Conservation (phyloP, 92 coral and sea anemone species). For the Paramuricea clavata region DNA sequence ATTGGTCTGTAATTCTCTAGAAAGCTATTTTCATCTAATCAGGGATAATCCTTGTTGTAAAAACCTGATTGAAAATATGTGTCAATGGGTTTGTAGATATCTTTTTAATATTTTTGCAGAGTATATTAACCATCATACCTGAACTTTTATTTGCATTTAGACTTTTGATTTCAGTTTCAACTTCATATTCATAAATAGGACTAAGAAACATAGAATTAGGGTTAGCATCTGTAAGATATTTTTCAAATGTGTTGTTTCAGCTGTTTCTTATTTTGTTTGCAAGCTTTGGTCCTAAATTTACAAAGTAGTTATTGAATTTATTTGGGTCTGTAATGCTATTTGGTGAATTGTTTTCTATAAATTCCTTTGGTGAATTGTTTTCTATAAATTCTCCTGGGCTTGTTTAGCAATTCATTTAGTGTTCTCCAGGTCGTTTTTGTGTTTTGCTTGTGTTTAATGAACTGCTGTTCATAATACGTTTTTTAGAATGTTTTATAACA, state of each 20-base stretch:
- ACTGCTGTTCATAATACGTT: background rate
- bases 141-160: no score
- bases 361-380: constrained; percentile 3
- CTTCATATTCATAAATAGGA: no score
- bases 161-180: no score
- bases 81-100: no score
- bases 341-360: background rate
- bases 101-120: no score
- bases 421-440: constrained; percentile 23
- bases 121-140: no score
- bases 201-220: background rate
- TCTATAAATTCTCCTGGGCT: background rate
- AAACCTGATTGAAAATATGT: no score
- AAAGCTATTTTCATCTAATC: no score
- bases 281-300: constrained; percentile 42
- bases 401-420: constrained; percentile 12
- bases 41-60: no score
- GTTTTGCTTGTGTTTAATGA: constrained; percentile 10
- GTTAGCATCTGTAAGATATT: constrained; percentile 10
- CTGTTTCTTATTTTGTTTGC: constrained; percentile 35
- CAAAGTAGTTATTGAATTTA: constrained; percentile 50
- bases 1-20: no score
- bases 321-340: constrained; percentile 20
- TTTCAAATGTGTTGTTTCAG: background rate
- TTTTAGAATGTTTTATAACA: constrained; percentile 4